Evolutionary conservation across 2,888 invertebrate species (phyloP).

Genomic region (Amblyjoppa proteus): DNA sequence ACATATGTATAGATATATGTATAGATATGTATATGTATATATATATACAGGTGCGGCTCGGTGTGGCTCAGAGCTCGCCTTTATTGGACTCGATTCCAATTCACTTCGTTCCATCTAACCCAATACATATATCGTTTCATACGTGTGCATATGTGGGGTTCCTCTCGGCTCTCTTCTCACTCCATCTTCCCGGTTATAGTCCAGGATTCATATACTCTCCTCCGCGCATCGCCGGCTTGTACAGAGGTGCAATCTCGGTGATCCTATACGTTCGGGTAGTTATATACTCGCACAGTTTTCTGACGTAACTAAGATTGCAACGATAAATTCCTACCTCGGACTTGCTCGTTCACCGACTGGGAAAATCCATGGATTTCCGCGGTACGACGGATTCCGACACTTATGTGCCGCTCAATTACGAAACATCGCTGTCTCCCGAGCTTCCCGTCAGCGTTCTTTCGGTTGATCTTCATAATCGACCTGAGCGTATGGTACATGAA

Average conservation of each 20-base stretch:
- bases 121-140: constrained; percentile 33
- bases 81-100: constrained; percentile 66
- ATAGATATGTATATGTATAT: constrained; percentile 20
- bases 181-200: constrained; percentile 32
- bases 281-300: not conserved
- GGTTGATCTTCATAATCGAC: no score
- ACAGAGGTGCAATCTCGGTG: constrained; percentile 47
- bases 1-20: no score
- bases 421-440: no score
- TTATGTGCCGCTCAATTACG: no score
- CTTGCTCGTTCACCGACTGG: not conserved
- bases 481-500: no score
- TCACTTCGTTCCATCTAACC: constrained; percentile 62
- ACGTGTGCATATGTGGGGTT: not conserved
- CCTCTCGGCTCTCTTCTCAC: not conserved
- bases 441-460: no score
- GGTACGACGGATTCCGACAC: not conserved
- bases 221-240: constrained; percentile 29
- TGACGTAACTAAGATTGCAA: constrained; percentile 25
- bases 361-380: not conserved
- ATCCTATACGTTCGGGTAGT: constrained; percentile 18
- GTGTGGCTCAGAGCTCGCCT: constrained; percentile 48
- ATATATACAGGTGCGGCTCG: constrained; percentile 30
- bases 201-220: constrained; percentile 16
- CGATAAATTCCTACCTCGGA: constrained; percentile 18